Base-by-base conservation (phyloP, 2,888 invertebrate genomes). In the Phyto melanocephala region DNA sequence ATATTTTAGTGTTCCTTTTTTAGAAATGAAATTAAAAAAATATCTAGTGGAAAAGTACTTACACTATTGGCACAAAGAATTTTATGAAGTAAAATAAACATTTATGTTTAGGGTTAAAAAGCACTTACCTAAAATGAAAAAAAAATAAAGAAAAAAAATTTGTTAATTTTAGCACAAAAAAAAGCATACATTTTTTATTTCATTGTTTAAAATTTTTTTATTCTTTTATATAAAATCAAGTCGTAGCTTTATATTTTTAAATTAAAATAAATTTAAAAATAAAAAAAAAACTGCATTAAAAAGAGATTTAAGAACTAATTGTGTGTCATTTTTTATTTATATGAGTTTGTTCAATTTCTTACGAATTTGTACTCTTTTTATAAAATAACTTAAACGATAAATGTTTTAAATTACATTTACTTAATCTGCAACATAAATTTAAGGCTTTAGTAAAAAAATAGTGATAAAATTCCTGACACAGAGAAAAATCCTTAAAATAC, bases 51-150 rank as follows among this genome's bases (percentile, higher is more conserved):
- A 60, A 45, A 63, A 70, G 47, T 75, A 80, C 80, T 80, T 80
- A 75, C 68, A 20, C 54, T 47, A 40, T 40, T 40, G 33, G 3
- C 35, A 70, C 15, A 60, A 24, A 47, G 4, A 8, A 33, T 45
- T 54, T 37, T 10, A 24, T 10, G 17, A 13, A 22, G 2, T 42
- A 22, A 42, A n/a, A 24, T 63, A 24, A 17, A 45, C 24, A 8
- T 63, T 72, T 28, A 28, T 17, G 15, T 40, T 7, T 56, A 15
- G 1, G 33, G 20, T n/a, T 11, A 50, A 1, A 33, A 33, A 74
- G 45, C 74, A 81, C 81, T 81, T 81, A 81, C 81, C 81, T 81
- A 52, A 33, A 81, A 81, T 50, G 78, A 81, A 24, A 81, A 17
- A 33, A 45, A 42, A 50, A 40, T 28, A 65, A 65, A 47, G 15